phyloP scores from a whole-genome alignment of 2,113 vertebrate species.

The Pungitius pungitius region DNA sequence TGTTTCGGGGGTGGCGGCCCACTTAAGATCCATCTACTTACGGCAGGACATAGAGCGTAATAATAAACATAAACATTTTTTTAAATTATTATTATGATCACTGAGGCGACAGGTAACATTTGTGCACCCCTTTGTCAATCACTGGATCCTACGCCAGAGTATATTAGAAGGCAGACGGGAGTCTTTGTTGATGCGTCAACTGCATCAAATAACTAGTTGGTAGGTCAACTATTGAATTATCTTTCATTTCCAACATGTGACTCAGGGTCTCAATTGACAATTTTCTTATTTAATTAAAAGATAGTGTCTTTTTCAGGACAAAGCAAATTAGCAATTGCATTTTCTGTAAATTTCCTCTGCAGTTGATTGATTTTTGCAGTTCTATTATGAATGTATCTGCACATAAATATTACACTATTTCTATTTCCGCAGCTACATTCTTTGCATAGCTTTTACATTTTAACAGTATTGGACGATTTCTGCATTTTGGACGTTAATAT shows the following conservation, averaged over 20 bases:
- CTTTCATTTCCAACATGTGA: background rate
- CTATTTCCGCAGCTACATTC: background rate
- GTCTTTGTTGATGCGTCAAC: background rate
- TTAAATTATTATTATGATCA: background rate
- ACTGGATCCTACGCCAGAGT: background rate
- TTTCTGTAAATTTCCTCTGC: background rate
- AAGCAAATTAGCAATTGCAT: background rate
- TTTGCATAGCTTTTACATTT: background rate
- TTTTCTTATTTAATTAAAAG: background rate
- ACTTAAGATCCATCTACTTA: slow-evolving; percentile 6
- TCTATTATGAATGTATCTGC: background rate
- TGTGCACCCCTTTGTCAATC: background rate
- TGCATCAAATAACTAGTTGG: background rate
- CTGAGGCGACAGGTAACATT: background rate
- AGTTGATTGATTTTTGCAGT: background rate
- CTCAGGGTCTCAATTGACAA: background rate
- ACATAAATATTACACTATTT: background rate
- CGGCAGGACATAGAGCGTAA: background rate
- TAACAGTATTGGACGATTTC: background rate
- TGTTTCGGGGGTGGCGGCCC: slow-evolving; percentile 17
- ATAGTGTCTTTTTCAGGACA: background rate
- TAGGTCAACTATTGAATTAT: background rate
- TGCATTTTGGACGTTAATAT: background rate
- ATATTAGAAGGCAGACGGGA: background rate
- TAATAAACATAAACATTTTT: no score